Percentiles rank a stretch among this genome's conserved stretches.
These are phyloP conservation scores for Ifrita kowaldi DNA, from an alignment of 2,113 vertebrate species.

Conservation along the genomic window DNA sequence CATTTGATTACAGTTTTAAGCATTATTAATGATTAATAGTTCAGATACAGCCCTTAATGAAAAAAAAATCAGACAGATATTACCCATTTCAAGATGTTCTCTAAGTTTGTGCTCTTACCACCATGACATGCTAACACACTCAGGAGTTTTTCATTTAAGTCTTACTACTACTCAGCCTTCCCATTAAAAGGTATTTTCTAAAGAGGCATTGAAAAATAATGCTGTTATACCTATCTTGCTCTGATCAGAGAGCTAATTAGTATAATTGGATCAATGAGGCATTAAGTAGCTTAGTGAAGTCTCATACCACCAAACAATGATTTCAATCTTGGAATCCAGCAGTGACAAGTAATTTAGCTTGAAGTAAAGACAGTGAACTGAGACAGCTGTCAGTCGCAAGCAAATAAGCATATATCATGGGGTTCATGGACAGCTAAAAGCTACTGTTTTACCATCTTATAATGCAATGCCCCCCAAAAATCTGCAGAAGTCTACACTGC, in stretches of 20 bases:
- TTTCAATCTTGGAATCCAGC: neutral
- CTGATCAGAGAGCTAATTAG: neutral
- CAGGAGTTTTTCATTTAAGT: neutral
- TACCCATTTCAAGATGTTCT: neutral
- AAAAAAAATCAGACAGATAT: neutral
- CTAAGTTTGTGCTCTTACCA: neutral
- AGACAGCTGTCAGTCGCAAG: neutral
- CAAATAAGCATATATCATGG: neutral
- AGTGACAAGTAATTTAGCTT: neutral
- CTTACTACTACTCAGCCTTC: neutral
- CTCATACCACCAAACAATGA: neutral
- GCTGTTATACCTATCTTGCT: neutral
- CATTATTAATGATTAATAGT: neutral
- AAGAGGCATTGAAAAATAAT: neutral
- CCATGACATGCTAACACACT: neutral
- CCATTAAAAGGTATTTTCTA: neutral
- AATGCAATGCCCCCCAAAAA: neutral
- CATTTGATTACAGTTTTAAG: neutral
- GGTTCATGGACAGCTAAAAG: neutral
- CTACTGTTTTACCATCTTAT: neutral
- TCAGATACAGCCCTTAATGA: neutral
- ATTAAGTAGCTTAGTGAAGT: neutral
- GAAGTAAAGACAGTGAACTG: neutral
- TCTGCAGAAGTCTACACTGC: neutral
- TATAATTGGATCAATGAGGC: neutral